phyloP scores from a whole-genome alignment of 2,113 vertebrate genomes.

The Macquaria ambigua region DNA sequence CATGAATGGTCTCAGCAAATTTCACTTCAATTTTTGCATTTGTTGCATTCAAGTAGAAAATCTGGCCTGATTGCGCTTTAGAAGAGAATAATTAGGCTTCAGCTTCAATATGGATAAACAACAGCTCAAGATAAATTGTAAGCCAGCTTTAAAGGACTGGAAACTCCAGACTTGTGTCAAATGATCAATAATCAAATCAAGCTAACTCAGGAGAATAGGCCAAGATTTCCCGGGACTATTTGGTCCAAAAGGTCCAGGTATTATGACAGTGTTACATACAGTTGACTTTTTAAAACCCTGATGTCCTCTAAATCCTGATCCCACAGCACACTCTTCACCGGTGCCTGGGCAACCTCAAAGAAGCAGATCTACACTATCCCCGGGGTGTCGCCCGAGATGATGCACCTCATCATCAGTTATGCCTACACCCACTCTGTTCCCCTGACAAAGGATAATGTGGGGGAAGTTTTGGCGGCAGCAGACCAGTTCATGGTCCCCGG shows the following conservation, averaged over 20 bases:
- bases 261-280: background rate
- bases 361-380: slow-evolving; percentile 9
- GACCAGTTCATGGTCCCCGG: slow-evolving; percentile 87
- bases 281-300: background rate
- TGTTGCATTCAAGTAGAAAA: background rate
- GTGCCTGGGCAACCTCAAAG: background rate
- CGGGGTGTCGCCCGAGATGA: slow-evolving; percentile 13
- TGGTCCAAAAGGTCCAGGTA: background rate
- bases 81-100: background rate
- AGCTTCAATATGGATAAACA: background rate
- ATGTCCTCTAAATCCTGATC: background rate
- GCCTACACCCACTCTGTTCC: slow-evolving; percentile 52
- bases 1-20: no score
- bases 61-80: background rate
- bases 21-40: background rate
- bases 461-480: slow-evolving; percentile 82
- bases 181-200: background rate
- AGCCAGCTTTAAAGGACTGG: background rate
- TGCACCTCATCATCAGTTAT: slow-evolving; percentile 45
- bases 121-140: background rate
- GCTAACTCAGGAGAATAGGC: background rate
- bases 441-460: slow-evolving; percentile 82
- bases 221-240: background rate
- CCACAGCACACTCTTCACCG: slow-evolving; percentile 43
- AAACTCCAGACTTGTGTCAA: background rate